Evolutionary conservation across 35 echinoderm and acorn worm genomes (phyloP), one percentile per base, ranked within the genome.

Genomic region (Diadema setosum): DNA sequence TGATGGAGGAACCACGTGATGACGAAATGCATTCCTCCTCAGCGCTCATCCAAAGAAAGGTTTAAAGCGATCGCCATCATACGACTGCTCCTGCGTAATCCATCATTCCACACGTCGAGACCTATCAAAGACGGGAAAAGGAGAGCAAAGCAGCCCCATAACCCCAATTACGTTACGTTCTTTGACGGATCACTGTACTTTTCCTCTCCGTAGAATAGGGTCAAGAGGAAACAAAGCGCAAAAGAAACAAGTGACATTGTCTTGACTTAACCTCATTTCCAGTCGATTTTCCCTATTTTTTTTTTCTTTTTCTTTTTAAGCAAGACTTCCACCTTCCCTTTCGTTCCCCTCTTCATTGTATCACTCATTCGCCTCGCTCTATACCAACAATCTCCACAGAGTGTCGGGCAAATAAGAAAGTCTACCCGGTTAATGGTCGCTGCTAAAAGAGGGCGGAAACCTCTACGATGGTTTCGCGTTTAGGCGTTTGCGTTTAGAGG

Each of bases 171-270:
- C 63, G 27, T 67, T 12, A n/a, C 63, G 7, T 34, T 67, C 63
- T 67, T 67, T 67, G 73, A 44, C 73, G 25, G 73, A 78, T 78
- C 73, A 78, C 37, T 78, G 73, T 41, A 78, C 73, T 78, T 78
- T 78, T 42, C 14, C 27, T 52, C 9, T 18, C 37, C 63, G 30
- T 67, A 67, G 37, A 67, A 67, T 67, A 34, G 37, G 73, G 40
- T 21, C 40, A 41, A 78, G 73, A 78, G 73, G 73, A 78, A 78
- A 78, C 39, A 39, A 78, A 78, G 40, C 17, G 6, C 34, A 78
- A 78, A 78, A 78, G 73, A 78, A 78, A 78, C 73, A 78, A 78
- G 73, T 36, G 73, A 78, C 73, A 78, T 78, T 78, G 73, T 78
- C 73, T 78, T 78, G 39, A 78, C 73, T 78, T 78, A 78, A 78